A percentile compares a stretch with the other conserved stretches of the same genome.
phyloP scores from a whole-genome alignment of 2,888 invertebrate species.

The Thumatha senex region DNA sequence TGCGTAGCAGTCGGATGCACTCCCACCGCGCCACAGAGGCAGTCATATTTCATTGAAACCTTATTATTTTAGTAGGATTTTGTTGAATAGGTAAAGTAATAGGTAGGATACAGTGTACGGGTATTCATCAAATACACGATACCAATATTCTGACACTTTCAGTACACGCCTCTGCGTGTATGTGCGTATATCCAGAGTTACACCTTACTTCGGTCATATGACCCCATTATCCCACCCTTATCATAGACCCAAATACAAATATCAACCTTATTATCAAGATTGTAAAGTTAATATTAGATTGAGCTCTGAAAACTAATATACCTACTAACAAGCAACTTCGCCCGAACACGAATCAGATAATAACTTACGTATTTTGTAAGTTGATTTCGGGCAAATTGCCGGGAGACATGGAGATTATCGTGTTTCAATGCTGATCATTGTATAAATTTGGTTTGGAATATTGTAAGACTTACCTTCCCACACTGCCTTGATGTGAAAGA shows the following conservation, averaged over 20 bases:
- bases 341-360: constrained; percentile 61
- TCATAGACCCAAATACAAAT: constrained; percentile 42
- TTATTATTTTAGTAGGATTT: neutral
- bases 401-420: constrained; percentile 51
- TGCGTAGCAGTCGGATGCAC: too few species aligned
- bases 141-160: constrained; percentile 68
- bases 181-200: constrained; percentile 52
- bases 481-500: constrained; percentile 26
- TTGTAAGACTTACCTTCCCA: constrained; percentile 41
- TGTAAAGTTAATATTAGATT: constrained; percentile 49
- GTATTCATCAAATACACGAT: constrained; percentile 52
- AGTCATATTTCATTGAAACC: too few species aligned
- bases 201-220: constrained; percentile 70
- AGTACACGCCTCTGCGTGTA: constrained; percentile 62
- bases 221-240: constrained; percentile 72
- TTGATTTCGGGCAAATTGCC: constrained; percentile 57
- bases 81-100: neutral
- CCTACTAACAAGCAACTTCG: constrained; percentile 50
- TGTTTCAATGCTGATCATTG: constrained; percentile 47
- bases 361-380: constrained; percentile 66
- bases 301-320: constrained; percentile 45
- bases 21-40: too few species aligned
- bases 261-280: constrained; percentile 46
- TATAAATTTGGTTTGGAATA: constrained; percentile 50
- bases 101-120: constrained; percentile 43